Percentiles rank a stretch among this genome's conserved stretches.
Evolutionary conservation across 2,113 vertebrate genomes (phyloP).

Genomic region (Hassar affinis): DNA sequence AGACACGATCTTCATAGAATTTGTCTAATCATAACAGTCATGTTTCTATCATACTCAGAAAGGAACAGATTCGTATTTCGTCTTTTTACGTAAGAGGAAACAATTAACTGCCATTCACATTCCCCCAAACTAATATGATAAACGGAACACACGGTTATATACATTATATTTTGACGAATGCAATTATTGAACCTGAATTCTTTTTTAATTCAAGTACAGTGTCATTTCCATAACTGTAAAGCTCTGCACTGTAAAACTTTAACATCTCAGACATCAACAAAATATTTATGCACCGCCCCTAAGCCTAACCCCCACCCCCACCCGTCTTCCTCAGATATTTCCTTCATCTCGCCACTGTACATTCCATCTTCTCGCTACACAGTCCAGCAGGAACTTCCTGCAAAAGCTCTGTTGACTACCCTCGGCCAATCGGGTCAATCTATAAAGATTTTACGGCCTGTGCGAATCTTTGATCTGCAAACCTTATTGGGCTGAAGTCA

Average conservation of each 20-base stretch:
- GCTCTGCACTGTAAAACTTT: constrained; percentile 21
- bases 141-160: constrained; percentile 36
- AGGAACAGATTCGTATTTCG: neutral
- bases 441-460: constrained; percentile 42
- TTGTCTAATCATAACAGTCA: constrained; percentile 34
- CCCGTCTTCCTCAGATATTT: neutral
- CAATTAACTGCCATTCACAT: constrained; percentile 14
- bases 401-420: neutral
- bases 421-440: constrained; percentile 5
- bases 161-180: constrained; percentile 32
- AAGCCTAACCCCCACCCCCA: neutral
- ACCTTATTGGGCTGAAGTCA: constrained; percentile 24
- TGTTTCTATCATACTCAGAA: constrained; percentile 28
- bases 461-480: constrained; percentile 48
- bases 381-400: constrained; percentile 3
- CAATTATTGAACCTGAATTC: constrained; percentile 46
- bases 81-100: constrained; percentile 11
- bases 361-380: neutral
- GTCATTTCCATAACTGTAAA: constrained; percentile 32
- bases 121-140: constrained; percentile 28
- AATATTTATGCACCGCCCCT: neutral
- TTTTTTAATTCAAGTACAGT: constrained; percentile 44
- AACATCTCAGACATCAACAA: neutral
- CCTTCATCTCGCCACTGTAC: neutral
- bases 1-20: constrained; percentile 20